Base-by-base conservation (phyloP, 2,797 vertebrate genomes). In the Chelidonichthys spinosus region DNA sequence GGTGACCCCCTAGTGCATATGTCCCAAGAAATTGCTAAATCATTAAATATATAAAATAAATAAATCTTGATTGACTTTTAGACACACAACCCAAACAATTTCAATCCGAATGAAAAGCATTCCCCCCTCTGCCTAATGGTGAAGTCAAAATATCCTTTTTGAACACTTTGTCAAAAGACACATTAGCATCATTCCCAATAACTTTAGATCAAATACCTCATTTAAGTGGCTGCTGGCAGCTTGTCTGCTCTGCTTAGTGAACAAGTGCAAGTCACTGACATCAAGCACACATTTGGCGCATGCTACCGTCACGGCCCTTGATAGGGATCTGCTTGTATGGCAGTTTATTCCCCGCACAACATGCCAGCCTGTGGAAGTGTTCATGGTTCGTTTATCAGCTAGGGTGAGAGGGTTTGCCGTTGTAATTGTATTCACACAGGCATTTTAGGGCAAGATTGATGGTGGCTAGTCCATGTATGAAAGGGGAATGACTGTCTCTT, bases 361-460 rank as follows among this genome's bases (percentile, higher is more conserved):
- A n/a, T 7, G 63, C 36, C 62, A 54, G 75, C 74, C 61, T 33
- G 33, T 65, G 67, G 49, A 82, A 74, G 76, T 55, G 74, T 58
- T 79, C 74, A 71, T 49, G 84, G 63, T 76, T 74, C 42, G 53
- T 84, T 90, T 83, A 87, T 86, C 73, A 79, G 67, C 66, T 66
- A 33, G 77, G 76, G 53, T 60, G 76, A 67, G 61, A 72, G 69
- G 49, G 65, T 52, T 58, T 25, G 72, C 72, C 60, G 44, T 58
- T 73, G 72, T 83, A 76, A 81, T 82, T 82, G 58, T 82, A 66
- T 85, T 78, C 79, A 84, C 76, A 67, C 43, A 39, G 44, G 61
- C 74, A 68, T 78, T 73, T 87, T 78, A 72, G 54, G 76, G 68
- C 1, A 14, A 89, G 87, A 89, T 86, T 86, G 87, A 91, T 89